Evolutionary conservation across 1,140 invertebrate species (phyloP), one percentile per base, ranked within the genome.

Genomic region (Apocrypta bakeri): DNA sequence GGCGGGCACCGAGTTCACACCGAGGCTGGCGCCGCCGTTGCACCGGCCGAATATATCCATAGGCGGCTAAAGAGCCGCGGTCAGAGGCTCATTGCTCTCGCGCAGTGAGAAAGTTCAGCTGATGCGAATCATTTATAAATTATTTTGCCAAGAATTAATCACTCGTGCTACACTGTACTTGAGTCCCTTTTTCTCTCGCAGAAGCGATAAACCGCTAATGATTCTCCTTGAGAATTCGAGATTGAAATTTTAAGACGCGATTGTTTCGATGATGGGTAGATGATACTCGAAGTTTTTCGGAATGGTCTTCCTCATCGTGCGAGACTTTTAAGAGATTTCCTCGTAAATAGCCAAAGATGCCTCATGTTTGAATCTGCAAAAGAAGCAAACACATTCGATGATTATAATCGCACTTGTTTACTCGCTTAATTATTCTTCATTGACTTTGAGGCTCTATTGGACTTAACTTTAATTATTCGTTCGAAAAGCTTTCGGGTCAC

Each of bases 11-110:
- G 89, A 85, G 82, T 88, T 88, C 83, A 87, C 88, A 87, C 86
- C 85, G 86, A 87, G 87, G 86, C 87, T 88, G 84, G 88, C 85
- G 85, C 88, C 89, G 90, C 88, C 89, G 90, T 91, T 92, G 87
- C 90, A 92, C 87, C 91, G 91, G 86, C 90, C 89, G 89, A 91
- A 92, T 91, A 91, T 91, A 91, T 92, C 91, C 91, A 92, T 92
- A 91, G 89, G 90, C 90, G 89, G 90, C 24, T 27, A 7, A 61
- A 4, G 11, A 33, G 24, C 31, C 75, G 61, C 48, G 48, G 56
- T 78, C 75, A 75, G 17, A 29, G 48, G 73, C 25, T n/a, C 73
- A 61, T 75, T 25, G 37, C 29, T 25, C 33, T 4, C 3, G 33
- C 33, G 2, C 33, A 37, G 33, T 37, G 3, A 2, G 9, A 9